Conservation (phyloP, 2,888 invertebrate species). For the Oscheius myriophilus region DNA sequence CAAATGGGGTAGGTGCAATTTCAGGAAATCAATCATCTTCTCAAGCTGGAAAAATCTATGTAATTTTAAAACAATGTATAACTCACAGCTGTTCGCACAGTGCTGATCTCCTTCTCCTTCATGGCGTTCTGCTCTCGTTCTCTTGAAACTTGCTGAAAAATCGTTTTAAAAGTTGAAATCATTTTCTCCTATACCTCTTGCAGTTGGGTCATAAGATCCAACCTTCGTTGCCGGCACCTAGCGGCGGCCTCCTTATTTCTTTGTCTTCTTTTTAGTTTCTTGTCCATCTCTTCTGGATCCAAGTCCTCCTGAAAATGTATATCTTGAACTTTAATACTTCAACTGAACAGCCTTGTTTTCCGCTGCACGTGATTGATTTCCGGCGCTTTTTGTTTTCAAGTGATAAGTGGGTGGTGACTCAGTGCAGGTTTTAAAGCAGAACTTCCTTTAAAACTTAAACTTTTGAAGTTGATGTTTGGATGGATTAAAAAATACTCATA, state of each 20-base stretch:
- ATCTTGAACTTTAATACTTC: background rate
- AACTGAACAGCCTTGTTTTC: too few relatives aligned
- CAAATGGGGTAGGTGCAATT: constrained; percentile 5
- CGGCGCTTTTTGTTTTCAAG: too few relatives aligned
- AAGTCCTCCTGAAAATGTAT: constrained; percentile 17
- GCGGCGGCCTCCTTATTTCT: constrained; percentile 97
- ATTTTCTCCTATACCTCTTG: constrained; percentile 76
- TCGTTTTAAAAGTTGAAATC: too few relatives aligned
- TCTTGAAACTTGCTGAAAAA: constrained; percentile 4
- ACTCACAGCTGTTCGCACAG: constrained; percentile 10
- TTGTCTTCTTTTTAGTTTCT: constrained; percentile 86
- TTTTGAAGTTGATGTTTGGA: too few relatives aligned
- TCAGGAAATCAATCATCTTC: constrained; percentile 10
- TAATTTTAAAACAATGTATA: background rate
- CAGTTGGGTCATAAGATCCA: constrained; percentile 92
- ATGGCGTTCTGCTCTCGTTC: constrained; percentile 12
- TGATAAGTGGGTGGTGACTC: too few relatives aligned
- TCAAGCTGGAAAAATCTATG: background rate
- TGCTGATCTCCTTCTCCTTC: constrained; percentile 21
- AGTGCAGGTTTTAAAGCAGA: too few relatives aligned
- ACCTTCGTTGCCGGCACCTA: constrained; percentile 90
- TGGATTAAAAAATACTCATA: too few relatives aligned
- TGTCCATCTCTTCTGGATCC: constrained; percentile 83
- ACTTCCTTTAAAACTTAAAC: too few relatives aligned
- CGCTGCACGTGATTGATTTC: too few relatives aligned